These are phyloP conservation scores for Oxycera nigricornis DNA, from an alignment of 2,888 invertebrate species.

Conservation along the genomic window DNA sequence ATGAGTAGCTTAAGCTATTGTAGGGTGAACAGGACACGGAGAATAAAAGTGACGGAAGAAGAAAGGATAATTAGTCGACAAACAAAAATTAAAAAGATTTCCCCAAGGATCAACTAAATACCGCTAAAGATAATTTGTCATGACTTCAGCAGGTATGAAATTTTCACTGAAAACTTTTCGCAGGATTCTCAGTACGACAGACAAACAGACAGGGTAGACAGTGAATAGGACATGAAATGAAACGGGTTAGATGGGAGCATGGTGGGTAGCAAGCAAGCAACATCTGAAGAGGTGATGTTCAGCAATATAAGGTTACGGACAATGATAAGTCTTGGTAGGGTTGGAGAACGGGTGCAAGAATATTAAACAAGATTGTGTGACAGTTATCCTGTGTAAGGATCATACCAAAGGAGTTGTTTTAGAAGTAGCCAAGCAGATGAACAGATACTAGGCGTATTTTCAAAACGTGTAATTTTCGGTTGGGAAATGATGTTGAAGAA, in stretches of 20 bases:
- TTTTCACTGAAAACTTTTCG: constrained; percentile 11
- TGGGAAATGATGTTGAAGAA: neutral
- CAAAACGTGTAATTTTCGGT: neutral
- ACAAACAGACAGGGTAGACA: neutral
- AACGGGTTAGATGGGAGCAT: neutral
- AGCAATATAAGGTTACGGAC: no score
- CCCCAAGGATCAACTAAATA: constrained; percentile 38
- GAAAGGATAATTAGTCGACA: constrained; percentile 30
- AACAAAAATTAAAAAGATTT: constrained; percentile 36
- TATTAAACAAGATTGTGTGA: neutral
- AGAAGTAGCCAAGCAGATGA: neutral
- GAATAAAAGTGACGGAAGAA: neutral
- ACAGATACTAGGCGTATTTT: neutral
- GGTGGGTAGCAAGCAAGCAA: neutral
- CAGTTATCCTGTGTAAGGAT: neutral
- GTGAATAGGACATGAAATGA: neutral
- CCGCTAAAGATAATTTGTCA: constrained; percentile 42
- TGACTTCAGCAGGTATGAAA: constrained; percentile 37
- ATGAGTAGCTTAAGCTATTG: neutral
- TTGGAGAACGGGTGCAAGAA: neutral
- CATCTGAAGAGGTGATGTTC: neutral
- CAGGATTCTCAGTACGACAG: no score
- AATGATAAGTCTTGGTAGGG: no score
- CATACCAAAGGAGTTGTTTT: neutral
- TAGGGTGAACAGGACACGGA: neutral